Evolutionary conservation across 2,797 vertebrate species (phyloP).

Genomic region (Catharus ustulatus): DNA sequence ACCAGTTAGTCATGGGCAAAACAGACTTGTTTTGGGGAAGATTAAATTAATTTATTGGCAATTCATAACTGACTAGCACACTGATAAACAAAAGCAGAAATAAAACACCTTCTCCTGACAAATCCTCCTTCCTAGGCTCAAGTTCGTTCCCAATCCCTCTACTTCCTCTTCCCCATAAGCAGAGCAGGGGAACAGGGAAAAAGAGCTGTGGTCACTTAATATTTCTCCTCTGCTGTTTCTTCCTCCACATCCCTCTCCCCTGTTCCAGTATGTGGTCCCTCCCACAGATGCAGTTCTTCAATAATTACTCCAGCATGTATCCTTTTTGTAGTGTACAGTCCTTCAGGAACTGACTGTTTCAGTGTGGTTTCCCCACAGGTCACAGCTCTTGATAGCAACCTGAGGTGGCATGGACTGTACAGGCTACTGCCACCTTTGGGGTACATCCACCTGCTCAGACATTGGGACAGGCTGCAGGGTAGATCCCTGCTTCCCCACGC

Average conservation of each 20-base stretch:
- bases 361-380: background rate
- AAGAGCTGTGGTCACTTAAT: background rate
- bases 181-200: background rate
- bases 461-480: accelerated
- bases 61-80: background rate
- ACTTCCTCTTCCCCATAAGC: background rate
- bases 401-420: background rate
- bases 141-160: background rate
- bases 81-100: background rate
- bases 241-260: background rate
- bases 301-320: background rate
- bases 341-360: background rate
- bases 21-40: background rate
- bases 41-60: background rate
- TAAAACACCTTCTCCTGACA: background rate
- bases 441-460: background rate
- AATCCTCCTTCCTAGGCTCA: background rate
- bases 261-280: background rate
- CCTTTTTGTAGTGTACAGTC: background rate
- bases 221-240: background rate
- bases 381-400: background rate
- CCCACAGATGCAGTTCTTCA: background rate
- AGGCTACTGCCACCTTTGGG: background rate
- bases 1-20: background rate
- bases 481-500: background rate